Evolutionary conservation across 2,888 invertebrate species (phyloP), one percentile per base, ranked within the genome.

Genomic region (Pandemis heparana): DNA sequence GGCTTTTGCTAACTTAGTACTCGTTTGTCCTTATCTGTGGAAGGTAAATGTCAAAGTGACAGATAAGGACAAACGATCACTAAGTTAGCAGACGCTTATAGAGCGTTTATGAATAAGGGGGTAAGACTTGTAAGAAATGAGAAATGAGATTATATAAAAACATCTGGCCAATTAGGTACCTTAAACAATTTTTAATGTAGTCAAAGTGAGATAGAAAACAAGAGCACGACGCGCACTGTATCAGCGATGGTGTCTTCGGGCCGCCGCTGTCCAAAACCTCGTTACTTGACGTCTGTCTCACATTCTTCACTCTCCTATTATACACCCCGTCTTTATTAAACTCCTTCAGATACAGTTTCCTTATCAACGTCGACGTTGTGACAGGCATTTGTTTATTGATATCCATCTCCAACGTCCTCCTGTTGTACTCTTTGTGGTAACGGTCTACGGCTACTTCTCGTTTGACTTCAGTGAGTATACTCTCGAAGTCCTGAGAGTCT

Each of bases 381-480:
- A 74, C 74, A 4, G 74, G 74, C 74, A 74, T 74, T 53, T 74
- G 74, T 61, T 74, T 74, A 39, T 70, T 70, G 0, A 41, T 74
- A 23, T 51, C 69, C 39, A 70, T 60, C 7, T 65, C 65, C 8
- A 51, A 60, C 0, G 65, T 70, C 38, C 70, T 60, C 18, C 70
- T 56, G 65, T 74, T 74, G 61, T 74, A 74, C 84, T 74, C 74
- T 10, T 46, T 70, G 38, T 74, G 70, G 14, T 80, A 76, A 56
- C 83, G 85, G 67, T 92, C 85, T 0, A 91, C 83, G 0, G 93
- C 92, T 0, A 93, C 90, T 18, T 86, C 87, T 3, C 86, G 80
- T 59, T 91, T 90, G 2, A 92, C 89, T 43, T 87, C 89, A 0
- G 85, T 89, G 43, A 92, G 78, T 10, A 93, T 93, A 0, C 91